Percentiles rank a stretch among this genome's conserved stretches.
Conservation (phyloP, 2,888 invertebrate species). For the Chesias legatella region DNA sequence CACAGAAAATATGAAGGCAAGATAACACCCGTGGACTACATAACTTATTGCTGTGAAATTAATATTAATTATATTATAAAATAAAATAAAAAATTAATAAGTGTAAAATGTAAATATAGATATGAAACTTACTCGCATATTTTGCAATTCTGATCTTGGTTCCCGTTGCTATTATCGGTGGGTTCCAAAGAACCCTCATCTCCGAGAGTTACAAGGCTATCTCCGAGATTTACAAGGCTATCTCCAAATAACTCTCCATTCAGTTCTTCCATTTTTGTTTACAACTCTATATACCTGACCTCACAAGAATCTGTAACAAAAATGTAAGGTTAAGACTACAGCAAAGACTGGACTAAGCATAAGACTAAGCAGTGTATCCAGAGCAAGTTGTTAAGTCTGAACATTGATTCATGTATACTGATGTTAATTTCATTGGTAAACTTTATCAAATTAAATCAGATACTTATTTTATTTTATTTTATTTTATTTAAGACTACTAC, state of each 20-base stretch:
- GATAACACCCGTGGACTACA: constrained; percentile 92
- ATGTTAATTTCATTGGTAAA: no score
- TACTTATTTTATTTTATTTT: no score
- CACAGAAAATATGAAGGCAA: constrained; percentile 97
- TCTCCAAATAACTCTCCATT: constrained; percentile 77
- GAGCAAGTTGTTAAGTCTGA: no score
- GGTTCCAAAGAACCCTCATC: constrained; percentile 77
- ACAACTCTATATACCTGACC: constrained; percentile 70
- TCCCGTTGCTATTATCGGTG: constrained; percentile 70
- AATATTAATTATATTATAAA: constrained; percentile 6
- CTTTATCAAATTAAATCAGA: no score
- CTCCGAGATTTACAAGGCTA: constrained; percentile 70
- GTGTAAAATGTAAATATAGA: constrained; percentile 7
- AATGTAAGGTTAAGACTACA: no score
- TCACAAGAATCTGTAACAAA: constrained; percentile 60
- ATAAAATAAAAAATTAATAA: no score
- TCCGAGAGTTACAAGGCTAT: constrained; percentile 69
- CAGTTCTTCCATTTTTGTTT: constrained; percentile 82
- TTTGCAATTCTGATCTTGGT: constrained; percentile 82
- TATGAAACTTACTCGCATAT: constrained; percentile 81
- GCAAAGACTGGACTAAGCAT: no score
- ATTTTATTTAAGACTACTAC: no score
- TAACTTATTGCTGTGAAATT: constrained; percentile 83
- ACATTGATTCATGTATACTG: no score
- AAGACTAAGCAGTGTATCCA: no score